Conservation (phyloP, 92 coral and sea anemone genomes). For the Nematostella vectensis region DNA sequence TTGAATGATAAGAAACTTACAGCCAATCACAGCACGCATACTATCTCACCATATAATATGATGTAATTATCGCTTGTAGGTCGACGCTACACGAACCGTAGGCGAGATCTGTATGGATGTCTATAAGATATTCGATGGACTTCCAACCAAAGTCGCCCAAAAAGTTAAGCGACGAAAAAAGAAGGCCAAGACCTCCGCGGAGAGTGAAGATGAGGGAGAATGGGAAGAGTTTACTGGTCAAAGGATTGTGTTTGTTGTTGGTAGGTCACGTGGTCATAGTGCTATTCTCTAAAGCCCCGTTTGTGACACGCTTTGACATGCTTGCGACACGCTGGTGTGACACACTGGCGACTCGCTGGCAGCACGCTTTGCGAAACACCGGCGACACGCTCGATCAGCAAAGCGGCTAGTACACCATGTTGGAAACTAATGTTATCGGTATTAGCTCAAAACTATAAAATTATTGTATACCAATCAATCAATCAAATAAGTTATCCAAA, state of each 20-base stretch:
- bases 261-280: constrained; percentile 13
- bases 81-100: constrained; percentile 75
- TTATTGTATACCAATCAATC: no score
- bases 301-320: not conserved
- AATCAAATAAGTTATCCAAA: no score
- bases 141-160: constrained; percentile 56
- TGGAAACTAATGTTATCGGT: no score
- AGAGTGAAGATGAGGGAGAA: constrained; percentile 46
- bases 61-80: constrained; percentile 21
- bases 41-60: no score
- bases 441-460: no score
- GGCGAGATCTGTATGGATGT: constrained; percentile 70
- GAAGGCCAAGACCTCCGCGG: constrained; percentile 18
- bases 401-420: no score
- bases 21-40: no score
- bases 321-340: not conserved
- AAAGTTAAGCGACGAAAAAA: constrained; percentile 55
- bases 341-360: no score
- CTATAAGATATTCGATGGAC: constrained; percentile 56
- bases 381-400: no score
- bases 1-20: no score
- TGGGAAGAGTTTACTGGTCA: constrained; percentile 81
- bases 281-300: not conserved
- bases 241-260: constrained; percentile 80
- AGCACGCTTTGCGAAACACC: no score